phyloP scores from a whole-genome alignment of 2,797 vertebrate genomes.

The Brachymystax lenok region DNA sequence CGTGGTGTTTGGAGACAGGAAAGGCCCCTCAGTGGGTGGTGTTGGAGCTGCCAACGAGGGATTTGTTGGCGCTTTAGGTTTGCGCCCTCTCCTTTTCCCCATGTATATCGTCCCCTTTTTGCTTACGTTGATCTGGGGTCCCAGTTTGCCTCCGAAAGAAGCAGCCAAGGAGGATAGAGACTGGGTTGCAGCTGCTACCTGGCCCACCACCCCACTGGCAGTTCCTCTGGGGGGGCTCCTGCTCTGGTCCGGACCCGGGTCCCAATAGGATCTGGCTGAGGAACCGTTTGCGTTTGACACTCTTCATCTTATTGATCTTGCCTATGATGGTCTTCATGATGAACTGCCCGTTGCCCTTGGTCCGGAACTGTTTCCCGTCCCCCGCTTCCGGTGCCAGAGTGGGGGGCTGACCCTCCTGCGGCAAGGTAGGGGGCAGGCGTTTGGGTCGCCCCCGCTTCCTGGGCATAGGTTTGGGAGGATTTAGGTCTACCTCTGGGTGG shows the following conservation, averaged over 20 bases:
- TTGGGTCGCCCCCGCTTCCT: slow-evolving; percentile 95
- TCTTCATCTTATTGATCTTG: slow-evolving; percentile 99
- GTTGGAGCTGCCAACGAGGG: slow-evolving; percentile 37
- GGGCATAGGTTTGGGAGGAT: slow-evolving; percentile 88
- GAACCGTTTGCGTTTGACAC: slow-evolving; percentile 92
- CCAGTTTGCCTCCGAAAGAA: slow-evolving; percentile 91
- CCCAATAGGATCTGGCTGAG: slow-evolving; percentile 91
- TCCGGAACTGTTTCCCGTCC: slow-evolving; percentile 80
- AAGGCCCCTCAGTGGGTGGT: slow-evolving; percentile 64
- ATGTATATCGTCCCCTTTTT: slow-evolving; percentile 99
- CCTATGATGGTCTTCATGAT: slow-evolving; percentile 97
- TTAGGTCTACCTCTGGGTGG: slow-evolving; percentile 94
- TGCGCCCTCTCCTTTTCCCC: slow-evolving; percentile 95
- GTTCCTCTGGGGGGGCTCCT: slow-evolving; percentile 66
- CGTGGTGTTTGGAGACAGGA: slow-evolving; percentile 73
- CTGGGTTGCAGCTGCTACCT: slow-evolving; percentile 68
- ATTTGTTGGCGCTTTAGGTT: slow-evolving; percentile 81
- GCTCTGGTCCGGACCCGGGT: slow-evolving; percentile 61
- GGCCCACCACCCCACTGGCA: slow-evolving; percentile 44
- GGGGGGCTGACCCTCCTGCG: slow-evolving; percentile 89
- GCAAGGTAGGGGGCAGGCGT: slow-evolving; percentile 85
- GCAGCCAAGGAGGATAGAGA: slow-evolving; percentile 90
- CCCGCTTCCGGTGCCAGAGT: slow-evolving; percentile 83
- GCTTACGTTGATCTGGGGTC: slow-evolving; percentile 98
- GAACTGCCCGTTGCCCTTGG: slow-evolving; percentile 92